Percentiles rank a stretch among this genome's conserved stretches.
These are phyloP conservation scores for Equus przewalskii DNA, from an alignment of 2,113 vertebrate genomes.

Conservation along the genomic window DNA sequence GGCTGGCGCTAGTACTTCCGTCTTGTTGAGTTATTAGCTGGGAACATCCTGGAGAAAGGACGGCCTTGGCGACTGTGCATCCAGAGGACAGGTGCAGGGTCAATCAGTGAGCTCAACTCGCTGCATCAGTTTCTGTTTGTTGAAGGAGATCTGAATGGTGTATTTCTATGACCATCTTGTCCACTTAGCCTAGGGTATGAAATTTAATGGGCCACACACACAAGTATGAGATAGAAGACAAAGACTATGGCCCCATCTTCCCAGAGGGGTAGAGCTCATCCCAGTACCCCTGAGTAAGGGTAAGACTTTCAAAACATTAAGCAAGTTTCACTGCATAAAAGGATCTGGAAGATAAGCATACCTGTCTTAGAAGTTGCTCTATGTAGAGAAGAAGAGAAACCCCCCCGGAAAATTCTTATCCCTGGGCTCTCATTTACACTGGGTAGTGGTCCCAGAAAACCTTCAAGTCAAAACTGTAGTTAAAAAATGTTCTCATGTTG, in stretches of 20 bases:
- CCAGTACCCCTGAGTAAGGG: neutral
- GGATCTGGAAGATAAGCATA: neutral
- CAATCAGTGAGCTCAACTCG: neutral
- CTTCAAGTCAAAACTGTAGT: neutral
- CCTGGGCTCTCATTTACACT: neutral
- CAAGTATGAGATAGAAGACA: neutral
- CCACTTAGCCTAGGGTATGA: neutral
- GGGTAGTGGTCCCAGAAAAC: neutral
- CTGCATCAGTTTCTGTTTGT: neutral
- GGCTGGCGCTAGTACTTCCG: neutral
- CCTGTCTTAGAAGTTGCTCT: neutral
- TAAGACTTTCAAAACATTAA: neutral
- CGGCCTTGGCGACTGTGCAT: neutral
- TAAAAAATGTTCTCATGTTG: neutral
- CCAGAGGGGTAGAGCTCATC: neutral
- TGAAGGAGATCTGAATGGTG: neutral
- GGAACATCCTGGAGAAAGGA: too few species aligned
- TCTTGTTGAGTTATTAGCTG: neutral
- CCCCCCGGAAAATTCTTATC: neutral
- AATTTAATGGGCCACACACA: neutral
- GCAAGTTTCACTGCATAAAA: neutral
- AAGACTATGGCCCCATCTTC: accelerated
- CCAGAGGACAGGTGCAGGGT: neutral
- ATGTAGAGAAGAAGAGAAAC: neutral
- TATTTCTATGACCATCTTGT: neutral